Evolutionary conservation across 2,888 invertebrate genomes (phyloP), one percentile per base, ranked within the genome.

Genomic region (Drosophila nr. fundita): DNA sequence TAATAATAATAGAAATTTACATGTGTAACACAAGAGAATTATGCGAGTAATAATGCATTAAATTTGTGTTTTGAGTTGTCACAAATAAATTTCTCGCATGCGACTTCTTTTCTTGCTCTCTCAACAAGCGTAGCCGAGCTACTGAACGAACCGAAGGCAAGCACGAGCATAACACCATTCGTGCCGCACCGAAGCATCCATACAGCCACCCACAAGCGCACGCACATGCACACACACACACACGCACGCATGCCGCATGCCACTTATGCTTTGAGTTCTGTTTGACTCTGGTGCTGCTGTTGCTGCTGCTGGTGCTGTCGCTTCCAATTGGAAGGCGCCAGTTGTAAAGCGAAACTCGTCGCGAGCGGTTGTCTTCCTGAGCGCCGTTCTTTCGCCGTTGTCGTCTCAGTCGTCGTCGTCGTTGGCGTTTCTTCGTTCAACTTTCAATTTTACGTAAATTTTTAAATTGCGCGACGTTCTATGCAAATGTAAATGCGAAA

Each of bases 291-390:
- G 48, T 59, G 45, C 63, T 75, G 78, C 70, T 40, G 65, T 11
- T 13, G 18, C 48, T 74, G 68, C 10, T 61, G 45, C 67, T 75
- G 77, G 73, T 73, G 66, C 70, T 54, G 57, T 54, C 63, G 79
- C 73, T 81, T 84, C 82, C 76, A 73, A 79, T 77, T 78, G 81
- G 81, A 81, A 78, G 81, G 80, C 67, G 70, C 72, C 90, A 91
- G 89, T 91, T 83, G 85, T 83, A 79, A 83, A 86, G 79, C 78
- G 83, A 82, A 82, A 73, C 81, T 90, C 87, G 83, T 79, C 80
- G 81, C 82, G 87, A 81, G 76, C 82, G 86, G 90, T 82, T 84
- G 89, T 74, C 40, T 21, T 60, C 76, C 80, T 68, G 73, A 80
- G 69, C 58, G 70, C n/a, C 40, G 65, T 36, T 53, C 52, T 49